Conservation (phyloP, 2,888 invertebrate species). For the Cephus pulcher region DNA sequence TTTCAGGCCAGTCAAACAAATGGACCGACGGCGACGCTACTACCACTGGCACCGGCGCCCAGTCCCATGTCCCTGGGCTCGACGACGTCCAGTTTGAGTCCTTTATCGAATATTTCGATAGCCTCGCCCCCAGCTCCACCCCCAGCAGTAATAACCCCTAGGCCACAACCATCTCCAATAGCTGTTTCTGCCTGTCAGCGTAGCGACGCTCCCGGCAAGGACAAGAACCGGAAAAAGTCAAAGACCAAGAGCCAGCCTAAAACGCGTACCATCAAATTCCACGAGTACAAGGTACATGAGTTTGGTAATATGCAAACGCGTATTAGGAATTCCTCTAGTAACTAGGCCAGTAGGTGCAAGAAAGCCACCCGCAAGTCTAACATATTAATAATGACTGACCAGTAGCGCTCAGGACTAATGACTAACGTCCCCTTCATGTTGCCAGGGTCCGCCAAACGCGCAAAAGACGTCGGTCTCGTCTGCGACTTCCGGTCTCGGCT, state of each 20-base stretch:
- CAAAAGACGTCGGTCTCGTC: constrained; percentile 77
- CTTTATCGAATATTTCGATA: constrained; percentile 72
- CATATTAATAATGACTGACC: neutral
- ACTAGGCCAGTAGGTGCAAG: neutral
- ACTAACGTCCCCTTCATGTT: constrained; percentile 34
- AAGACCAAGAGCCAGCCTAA: constrained; percentile 86
- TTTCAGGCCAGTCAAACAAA: constrained; percentile 57
- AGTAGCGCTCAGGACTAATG: constrained; percentile 26
- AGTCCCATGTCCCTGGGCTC: constrained; percentile 71
- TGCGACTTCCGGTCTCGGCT: constrained; percentile 61
- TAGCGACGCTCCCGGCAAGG: constrained; percentile 69
- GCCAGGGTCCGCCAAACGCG: constrained; percentile 86
- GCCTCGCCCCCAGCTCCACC: constrained; percentile 74
- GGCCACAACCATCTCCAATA: constrained; percentile 66
- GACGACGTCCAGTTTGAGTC: constrained; percentile 76
- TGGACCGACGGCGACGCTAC: constrained; percentile 62
- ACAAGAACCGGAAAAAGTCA: constrained; percentile 84
- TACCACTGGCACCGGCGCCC: constrained; percentile 69
- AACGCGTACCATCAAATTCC: constrained; percentile 93
- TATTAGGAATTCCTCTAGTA: neutral
- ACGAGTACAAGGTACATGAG: constrained; percentile 84
- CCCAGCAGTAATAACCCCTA: constrained; percentile 68
- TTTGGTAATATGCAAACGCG: neutral
- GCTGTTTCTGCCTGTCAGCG: constrained; percentile 72
- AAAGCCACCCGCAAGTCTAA: neutral